phyloP scores from a whole-genome alignment of 92 coral and sea anemone genomes.

The Meandrina meandrites region DNA sequence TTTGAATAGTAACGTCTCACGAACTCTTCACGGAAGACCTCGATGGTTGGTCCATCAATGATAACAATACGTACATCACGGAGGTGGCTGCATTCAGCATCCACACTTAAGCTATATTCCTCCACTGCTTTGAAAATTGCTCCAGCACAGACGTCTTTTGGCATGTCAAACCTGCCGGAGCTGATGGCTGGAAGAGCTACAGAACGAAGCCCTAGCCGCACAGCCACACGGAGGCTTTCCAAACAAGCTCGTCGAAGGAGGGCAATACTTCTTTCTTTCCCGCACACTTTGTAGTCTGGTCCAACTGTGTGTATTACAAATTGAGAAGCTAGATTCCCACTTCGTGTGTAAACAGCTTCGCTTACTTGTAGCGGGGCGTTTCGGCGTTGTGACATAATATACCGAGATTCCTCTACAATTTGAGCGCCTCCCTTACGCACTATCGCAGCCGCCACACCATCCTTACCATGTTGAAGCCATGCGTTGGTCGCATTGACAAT shows the following conservation, averaged over 20 bases:
- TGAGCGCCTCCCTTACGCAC: slow-evolving; percentile 66
- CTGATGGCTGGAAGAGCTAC: no score
- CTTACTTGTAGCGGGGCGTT: slow-evolving; percentile 13
- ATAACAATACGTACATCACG: slow-evolving; percentile 79
- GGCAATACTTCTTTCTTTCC: neutral
- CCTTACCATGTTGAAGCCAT: slow-evolving; percentile 72
- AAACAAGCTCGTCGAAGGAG: slow-evolving; percentile 19
- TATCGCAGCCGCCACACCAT: no score
- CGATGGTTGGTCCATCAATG: slow-evolving; percentile 65
- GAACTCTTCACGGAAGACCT: slow-evolving; percentile 64
- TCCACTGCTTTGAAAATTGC: slow-evolving; percentile 65
- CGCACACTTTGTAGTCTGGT: slow-evolving; percentile 32
- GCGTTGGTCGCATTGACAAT: slow-evolving; percentile 79
- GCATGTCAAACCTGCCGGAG: slow-evolving; percentile 80
- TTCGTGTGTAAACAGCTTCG: slow-evolving; percentile 28
- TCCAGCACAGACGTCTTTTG: slow-evolving; percentile 69
- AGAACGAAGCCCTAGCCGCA: slow-evolving; percentile 9
- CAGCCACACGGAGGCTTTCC: slow-evolving; percentile 40
- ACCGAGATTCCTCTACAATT: slow-evolving; percentile 52
- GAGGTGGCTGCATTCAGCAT: slow-evolving; percentile 24
- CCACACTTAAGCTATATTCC: slow-evolving; percentile 25
- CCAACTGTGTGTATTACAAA: slow-evolving; percentile 59
- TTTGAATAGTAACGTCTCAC: slow-evolving; percentile 32
- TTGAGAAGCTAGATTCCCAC: slow-evolving; percentile 49
- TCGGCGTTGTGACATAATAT: neutral